A percentile compares a stretch with the other conserved stretches of the same genome.
phyloP scores from a whole-genome alignment of 2,113 vertebrate species.

The Peromyscus polionotus region DNA sequence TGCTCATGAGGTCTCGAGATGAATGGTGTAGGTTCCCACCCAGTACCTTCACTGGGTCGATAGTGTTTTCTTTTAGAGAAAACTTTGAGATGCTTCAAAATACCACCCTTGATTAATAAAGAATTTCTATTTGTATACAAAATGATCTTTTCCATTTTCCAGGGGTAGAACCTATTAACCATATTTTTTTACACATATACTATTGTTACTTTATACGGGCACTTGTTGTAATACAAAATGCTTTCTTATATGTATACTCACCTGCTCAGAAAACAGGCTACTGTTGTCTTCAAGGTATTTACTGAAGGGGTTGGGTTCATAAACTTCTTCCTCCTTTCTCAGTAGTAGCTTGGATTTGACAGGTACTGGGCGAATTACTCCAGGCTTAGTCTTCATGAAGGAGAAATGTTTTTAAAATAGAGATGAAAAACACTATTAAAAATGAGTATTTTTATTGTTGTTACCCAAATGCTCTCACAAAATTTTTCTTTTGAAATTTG shows the following conservation, averaged over 20 bases:
- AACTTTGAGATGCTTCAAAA: constrained; percentile 30
- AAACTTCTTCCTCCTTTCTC: constrained; percentile 88
- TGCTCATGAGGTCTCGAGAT: neutral
- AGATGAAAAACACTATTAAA: constrained; percentile 55
- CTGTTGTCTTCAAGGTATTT: constrained; percentile 86
- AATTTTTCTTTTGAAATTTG: neutral
- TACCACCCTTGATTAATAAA: constrained; percentile 13
- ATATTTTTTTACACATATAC: neutral
- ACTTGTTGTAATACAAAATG: constrained; percentile 35
- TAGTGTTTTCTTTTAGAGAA: neutral
- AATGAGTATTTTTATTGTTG: constrained; percentile 34
- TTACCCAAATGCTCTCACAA: neutral
- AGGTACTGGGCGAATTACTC: constrained; percentile 92
- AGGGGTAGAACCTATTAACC: neutral
- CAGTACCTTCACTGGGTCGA: neutral
- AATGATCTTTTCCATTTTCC: neutral
- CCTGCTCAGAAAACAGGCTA: constrained; percentile 86
- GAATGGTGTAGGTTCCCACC: neutral
- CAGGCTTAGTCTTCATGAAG: constrained; percentile 92
- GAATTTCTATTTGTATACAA: neutral
- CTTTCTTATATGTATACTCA: constrained; percentile 72
- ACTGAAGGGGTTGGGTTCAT: constrained; percentile 90
- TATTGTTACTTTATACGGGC: neutral
- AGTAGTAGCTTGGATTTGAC: constrained; percentile 88
- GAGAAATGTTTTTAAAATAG: constrained; percentile 49